phyloP scores from a whole-genome alignment of 2,888 invertebrate genomes.

The Drosophila buzzatii region DNA sequence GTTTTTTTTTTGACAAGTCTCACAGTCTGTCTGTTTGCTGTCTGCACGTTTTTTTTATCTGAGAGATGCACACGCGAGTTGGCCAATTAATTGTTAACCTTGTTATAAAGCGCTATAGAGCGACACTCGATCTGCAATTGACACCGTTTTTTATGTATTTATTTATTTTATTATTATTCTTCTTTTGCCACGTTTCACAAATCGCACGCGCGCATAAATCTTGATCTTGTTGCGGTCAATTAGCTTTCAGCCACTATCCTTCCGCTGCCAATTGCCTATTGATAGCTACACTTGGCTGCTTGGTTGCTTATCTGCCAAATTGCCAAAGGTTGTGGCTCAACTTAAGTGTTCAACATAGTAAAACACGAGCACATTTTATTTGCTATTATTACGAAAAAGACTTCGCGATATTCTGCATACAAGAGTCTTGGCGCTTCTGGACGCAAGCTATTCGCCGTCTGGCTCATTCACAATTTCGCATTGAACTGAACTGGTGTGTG shows the following conservation, averaged over 20 bases:
- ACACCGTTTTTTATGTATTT: constrained; percentile 26
- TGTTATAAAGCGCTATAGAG: constrained; percentile 24
- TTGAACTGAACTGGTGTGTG: constrained; percentile 76
- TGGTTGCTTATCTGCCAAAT: constrained; percentile 12
- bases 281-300: constrained; percentile 24
- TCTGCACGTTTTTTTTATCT: constrained; percentile 43
- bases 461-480: constrained; percentile 76
- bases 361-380: constrained; percentile 37
- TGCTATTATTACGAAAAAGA: constrained; percentile 44
- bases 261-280: constrained; percentile 29
- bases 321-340: constrained; percentile 29
- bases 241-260: constrained; percentile 41
- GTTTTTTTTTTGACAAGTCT: constrained; percentile 5
- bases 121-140: constrained; percentile 24
- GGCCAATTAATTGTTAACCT: constrained; percentile 59
- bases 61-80: constrained; percentile 44
- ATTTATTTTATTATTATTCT: neutral
- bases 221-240: constrained; percentile 44
- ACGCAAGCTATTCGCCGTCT: constrained; percentile 63
- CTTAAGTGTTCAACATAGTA: constrained; percentile 19
- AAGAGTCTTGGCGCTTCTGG: constrained; percentile 22
- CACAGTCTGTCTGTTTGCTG: constrained; percentile 19
- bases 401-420: constrained; percentile 29
- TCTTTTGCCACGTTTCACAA: constrained; percentile 21
- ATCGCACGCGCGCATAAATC: constrained; percentile 38